Conservation (phyloP, 1,140 invertebrate species). For the Thaumetopoea pityocampa region DNA sequence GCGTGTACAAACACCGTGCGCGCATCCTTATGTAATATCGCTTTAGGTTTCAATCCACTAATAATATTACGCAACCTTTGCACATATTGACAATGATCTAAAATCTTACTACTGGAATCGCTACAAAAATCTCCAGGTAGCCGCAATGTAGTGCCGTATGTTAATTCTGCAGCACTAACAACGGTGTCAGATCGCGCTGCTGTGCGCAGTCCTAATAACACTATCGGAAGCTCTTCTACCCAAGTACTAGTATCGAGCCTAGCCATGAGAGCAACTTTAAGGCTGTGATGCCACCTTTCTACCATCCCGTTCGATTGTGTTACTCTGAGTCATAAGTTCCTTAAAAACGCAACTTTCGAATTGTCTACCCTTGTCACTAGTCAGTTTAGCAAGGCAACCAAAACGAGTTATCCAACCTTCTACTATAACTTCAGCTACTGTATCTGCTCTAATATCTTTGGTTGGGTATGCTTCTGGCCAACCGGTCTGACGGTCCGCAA, state of each 20-base stretch:
- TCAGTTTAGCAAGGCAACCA: background rate
- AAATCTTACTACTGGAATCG: too few species aligned
- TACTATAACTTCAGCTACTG: conserved; percentile 23
- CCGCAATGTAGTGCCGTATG: too few species aligned
- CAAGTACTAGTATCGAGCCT: background rate
- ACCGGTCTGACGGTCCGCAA: conserved; percentile 63
- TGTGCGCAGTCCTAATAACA: too few species aligned
- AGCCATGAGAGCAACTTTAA: conserved; percentile 1
- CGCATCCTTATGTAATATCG: background rate
- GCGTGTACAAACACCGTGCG: background rate
- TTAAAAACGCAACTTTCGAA: background rate
- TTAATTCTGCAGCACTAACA: too few species aligned
- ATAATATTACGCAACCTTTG: background rate
- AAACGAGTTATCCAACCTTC: conserved; percentile 20
- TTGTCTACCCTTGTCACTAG: conserved; percentile 1
- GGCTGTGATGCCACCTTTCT: background rate
- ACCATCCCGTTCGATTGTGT: conserved; percentile 1
- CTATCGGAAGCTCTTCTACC: conserved; percentile 24
- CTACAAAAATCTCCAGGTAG: too few species aligned
- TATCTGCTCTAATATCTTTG: conserved; percentile 45
- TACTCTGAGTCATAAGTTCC: too few species aligned
- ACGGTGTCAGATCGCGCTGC: too few species aligned
- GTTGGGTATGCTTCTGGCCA: conserved; percentile 70
- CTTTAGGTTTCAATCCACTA: background rate
- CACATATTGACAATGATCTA: too few species aligned